Base-by-base conservation (phyloP, 1,140 invertebrate genomes). In the Zaprionus davidi region DNA sequence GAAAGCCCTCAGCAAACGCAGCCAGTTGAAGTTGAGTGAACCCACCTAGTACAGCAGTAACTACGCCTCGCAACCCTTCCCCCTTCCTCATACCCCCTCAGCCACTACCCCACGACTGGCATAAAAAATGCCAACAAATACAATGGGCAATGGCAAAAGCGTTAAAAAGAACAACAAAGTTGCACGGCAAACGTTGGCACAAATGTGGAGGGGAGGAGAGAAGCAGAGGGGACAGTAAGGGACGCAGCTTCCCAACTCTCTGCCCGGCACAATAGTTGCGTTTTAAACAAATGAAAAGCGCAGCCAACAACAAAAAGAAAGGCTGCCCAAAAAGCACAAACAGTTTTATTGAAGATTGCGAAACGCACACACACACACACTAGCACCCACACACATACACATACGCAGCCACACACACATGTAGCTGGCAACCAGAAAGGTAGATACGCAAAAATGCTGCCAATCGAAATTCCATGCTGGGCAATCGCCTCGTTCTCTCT, bases 111-210 rank as follows among this genome's bases (percentile, higher is more conserved):
- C 13, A 17, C 26, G 0, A 34, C 5, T 51, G 62, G 56, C 70
- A 76, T 76, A 72, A 75, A 87, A 79, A 87, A 84, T 88, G 76
- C 84, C 81, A 88, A 81, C 84, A 88, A 87, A 87, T 87, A 87
- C 84, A 87, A 87, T 84, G 84, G 79, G 84, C 63, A 80, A 87
- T 73, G 79, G 76, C 73, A 83, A 87, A 80, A 81, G 81, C 84
- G 78, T 87, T 87, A 81, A 87, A 87, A 88, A 88, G 85, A 84
- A 81, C 84, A 87, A 87, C 84, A 87, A 87, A 88, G 84, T 87
- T 83, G 81, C 63, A 74, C 62, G 70, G 17, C 58, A 68, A 36
- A 63, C 44, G 60, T 31, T 20, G 62, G 17, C 62, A 55, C 15
- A n/a, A n/a, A 2, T 7, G 41, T 15, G 7, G n/a, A 46, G 31